Evolutionary conservation across 2,113 vertebrate species (phyloP), one percentile per base, ranked within the genome.

Genomic region (Murina feae): DNA sequence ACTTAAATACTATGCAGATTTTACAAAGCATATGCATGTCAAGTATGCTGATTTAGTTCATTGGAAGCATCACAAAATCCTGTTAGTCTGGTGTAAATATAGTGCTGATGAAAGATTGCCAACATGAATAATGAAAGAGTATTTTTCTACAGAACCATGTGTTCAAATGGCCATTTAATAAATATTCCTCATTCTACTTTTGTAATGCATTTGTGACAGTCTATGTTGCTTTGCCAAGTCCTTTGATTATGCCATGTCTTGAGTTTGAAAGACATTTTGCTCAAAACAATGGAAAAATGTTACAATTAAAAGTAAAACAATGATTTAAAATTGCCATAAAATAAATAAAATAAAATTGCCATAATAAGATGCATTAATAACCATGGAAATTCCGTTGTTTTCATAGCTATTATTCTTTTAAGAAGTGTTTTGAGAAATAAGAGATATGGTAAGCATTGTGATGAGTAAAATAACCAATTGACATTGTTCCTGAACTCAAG

Each of bases 1-100:
- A 91, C 55, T 90, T 87, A 93, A 89, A 51, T 72, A n/a, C n/a
- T 58, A 23, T 80, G 80, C 32, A 87, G 30, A 86, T 89, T 95
- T 95, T 90, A 74, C 30, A 94, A 63, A 91, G 55, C 74, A 75
- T 76, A 94, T 94, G 79, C 53, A 71, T 91, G 69, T 79, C 47
- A 86, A 71, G 81, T 42, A 91, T 87, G 86, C 92, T 92, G 71
- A 96, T 93, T 63, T 75, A 90, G 17, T 51, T 87, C 51, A 49
- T 58, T 96, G 87, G 80, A 89, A 80, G 11, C 55, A 58, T 88
- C 89, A 55, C 87, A 91, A 65, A 93, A 92, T 83, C 21, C 35
- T 72, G 44, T 94, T 86, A 79, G 80, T 86, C 28, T 87, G 65
- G 12, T 87, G 44, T 81, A 89, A 94, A 80, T 84, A 86, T 37